phyloP scores from a whole-genome alignment of 1,140 invertebrate genomes.

The Tigriopus japonicus region DNA sequence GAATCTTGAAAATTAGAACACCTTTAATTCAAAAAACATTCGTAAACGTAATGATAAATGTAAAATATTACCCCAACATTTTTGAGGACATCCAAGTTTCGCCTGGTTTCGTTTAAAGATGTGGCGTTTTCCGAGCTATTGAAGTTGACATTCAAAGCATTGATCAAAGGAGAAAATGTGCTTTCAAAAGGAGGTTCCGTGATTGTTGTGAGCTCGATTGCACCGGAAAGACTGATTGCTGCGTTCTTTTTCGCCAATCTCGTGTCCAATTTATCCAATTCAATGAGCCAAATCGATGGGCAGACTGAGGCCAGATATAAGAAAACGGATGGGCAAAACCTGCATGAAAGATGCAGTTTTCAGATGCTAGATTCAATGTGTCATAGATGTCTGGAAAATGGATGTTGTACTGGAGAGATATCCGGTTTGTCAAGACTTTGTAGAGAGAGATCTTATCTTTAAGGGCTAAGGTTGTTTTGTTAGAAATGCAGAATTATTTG shows the following conservation, averaged over 20 bases:
- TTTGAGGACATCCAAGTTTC: slow-evolving; percentile 2
- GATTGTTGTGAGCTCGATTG: not conserved
- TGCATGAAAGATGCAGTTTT: too few species aligned
- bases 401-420: too few species aligned
- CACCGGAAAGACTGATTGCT: not conserved
- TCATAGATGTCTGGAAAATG: too few species aligned
- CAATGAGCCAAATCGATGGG: slow-evolving; percentile 50
- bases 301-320: slow-evolving; percentile 15
- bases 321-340: slow-evolving; percentile 16
- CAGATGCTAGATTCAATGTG: too few species aligned
- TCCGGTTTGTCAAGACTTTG: too few species aligned
- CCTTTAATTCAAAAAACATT: not conserved
- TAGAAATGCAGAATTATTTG: too few species aligned
- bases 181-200: not conserved
- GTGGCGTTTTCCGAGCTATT: not conserved
- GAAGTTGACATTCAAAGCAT: not conserved
- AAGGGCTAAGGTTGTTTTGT: too few species aligned
- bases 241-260: slow-evolving; percentile 19
- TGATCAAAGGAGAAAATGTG: not conserved
- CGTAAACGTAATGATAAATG: too few species aligned
- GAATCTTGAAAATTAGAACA: not conserved
- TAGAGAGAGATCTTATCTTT: too few species aligned
- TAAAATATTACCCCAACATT: slow-evolving; percentile 7
- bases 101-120: not conserved
- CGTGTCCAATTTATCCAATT: slow-evolving; percentile 56